A percentile compares a stretch with the other conserved stretches of the same genome.
These are phyloP conservation scores for Polyommatus iphigenia DNA, from an alignment of 2,888 invertebrate genomes.

Conservation along the genomic window DNA sequence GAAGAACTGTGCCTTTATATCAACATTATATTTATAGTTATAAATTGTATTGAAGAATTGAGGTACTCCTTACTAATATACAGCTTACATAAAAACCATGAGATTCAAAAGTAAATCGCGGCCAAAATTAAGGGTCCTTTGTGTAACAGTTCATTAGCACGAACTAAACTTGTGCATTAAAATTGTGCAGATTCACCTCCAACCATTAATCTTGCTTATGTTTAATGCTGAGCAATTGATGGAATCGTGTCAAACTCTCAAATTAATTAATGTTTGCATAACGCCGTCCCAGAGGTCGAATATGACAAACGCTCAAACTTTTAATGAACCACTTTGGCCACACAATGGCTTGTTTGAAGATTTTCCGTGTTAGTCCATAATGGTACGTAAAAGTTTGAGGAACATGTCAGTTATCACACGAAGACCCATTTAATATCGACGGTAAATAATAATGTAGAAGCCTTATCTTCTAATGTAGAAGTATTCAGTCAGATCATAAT, in stretches of 20 bases:
- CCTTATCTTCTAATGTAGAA: too few species aligned
- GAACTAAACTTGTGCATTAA: constrained; percentile 64
- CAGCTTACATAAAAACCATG: neutral
- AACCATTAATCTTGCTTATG: constrained; percentile 33
- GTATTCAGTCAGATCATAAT: neutral
- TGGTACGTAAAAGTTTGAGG: neutral
- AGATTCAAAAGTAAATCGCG: neutral
- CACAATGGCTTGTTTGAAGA: constrained; percentile 13
- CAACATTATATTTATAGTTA: too few species aligned
- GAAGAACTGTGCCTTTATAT: too few species aligned
- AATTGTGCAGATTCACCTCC: constrained; percentile 62
- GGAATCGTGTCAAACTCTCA: constrained; percentile 17
- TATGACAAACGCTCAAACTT: constrained; percentile 17
- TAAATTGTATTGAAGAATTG: too few species aligned
- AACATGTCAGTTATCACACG: neutral
- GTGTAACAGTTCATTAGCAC: constrained; percentile 37
- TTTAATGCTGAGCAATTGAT: constrained; percentile 26
- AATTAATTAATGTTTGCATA: constrained; percentile 27
- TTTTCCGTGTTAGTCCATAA: constrained; percentile 7
- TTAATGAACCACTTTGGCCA: constrained; percentile 12
- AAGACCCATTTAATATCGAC: neutral
- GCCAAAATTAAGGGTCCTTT: constrained; percentile 26
- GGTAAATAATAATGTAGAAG: neutral
- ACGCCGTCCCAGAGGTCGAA: neutral
- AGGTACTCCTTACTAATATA: too few species aligned